A percentile compares a stretch with the other conserved stretches of the same genome.
Conservation (phyloP, 2,888 invertebrate genomes). For the Chrysopilus asiliformis region DNA sequence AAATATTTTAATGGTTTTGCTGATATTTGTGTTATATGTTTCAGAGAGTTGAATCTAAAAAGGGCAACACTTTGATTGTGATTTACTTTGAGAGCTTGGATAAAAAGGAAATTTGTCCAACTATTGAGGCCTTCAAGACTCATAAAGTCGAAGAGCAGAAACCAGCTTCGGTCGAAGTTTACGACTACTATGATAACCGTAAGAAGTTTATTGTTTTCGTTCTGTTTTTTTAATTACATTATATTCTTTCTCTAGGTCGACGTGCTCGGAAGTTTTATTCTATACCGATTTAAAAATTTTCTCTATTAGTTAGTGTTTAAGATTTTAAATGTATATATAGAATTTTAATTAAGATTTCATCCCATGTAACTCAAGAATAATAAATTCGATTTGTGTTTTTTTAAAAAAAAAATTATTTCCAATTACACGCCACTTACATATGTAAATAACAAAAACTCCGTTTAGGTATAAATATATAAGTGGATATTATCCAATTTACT, state of each 20-base stretch:
- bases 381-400: too few species aligned
- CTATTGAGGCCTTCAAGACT: conserved; percentile 68
- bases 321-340: too few species aligned
- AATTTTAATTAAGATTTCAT: too few species aligned
- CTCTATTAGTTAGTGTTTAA: conserved; percentile 82
- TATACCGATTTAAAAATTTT: conserved; percentile 54
- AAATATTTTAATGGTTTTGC: not conserved
- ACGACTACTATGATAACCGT: conserved; percentile 88
- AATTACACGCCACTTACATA: too few species aligned
- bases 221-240: too few species aligned
- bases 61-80: conserved; percentile 47
- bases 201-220: too few species aligned
- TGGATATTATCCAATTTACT: too few species aligned
- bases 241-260: conserved; percentile 42
- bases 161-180: conserved; percentile 70
- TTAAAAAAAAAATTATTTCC: too few species aligned
- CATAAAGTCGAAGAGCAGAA: conserved; percentile 76
- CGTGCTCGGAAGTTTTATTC: conserved; percentile 65
- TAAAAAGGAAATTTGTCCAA: conserved; percentile 58
- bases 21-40: not conserved
- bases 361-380: too few species aligned
- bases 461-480: too few species aligned
- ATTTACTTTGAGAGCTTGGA: conserved; percentile 59
- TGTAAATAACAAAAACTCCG: too few species aligned
- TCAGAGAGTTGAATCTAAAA: conserved; percentile 48